Conservation (phyloP, 2,888 invertebrate genomes). For the Tenthredo notha region DNA sequence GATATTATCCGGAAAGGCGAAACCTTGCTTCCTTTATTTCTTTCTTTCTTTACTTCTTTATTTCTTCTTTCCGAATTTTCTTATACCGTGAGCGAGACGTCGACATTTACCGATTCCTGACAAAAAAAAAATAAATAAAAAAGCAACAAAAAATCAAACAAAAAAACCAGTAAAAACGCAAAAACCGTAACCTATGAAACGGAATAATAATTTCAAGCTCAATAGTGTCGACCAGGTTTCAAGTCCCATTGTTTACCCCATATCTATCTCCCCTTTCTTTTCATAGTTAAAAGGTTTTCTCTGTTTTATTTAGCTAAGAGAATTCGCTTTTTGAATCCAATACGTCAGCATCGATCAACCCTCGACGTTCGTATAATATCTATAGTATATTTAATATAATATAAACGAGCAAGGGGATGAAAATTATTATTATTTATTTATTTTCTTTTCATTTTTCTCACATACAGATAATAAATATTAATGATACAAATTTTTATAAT, state of each 20-base stretch:
- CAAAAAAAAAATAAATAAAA: too few relatives aligned
- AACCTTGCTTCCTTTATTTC: neutral
- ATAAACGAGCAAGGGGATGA: neutral
- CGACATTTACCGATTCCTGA: neutral
- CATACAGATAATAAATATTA: neutral
- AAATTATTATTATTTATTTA: neutral
- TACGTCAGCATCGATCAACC: constrained; percentile 30
- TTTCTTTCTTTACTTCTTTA: neutral
- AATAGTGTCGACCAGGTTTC: neutral
- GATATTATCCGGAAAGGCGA: neutral
- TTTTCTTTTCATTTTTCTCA: too few relatives aligned
- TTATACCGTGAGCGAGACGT: neutral
- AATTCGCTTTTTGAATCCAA: neutral
- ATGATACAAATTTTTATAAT: neutral
- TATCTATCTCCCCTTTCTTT: constrained; percentile 10
- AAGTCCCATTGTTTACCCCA: neutral
- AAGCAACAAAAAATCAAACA: neutral
- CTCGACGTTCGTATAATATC: neutral
- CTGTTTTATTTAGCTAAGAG: neutral
- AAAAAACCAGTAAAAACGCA: neutral
- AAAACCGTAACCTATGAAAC: neutral
- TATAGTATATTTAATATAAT: neutral
- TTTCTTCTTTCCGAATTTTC: neutral
- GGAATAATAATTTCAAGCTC: neutral
- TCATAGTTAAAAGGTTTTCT: constrained; percentile 22